Evolutionary conservation across 1,140 invertebrate species (phyloP), one percentile per base, ranked within the genome.

Genomic region (Formica selysi): DNA sequence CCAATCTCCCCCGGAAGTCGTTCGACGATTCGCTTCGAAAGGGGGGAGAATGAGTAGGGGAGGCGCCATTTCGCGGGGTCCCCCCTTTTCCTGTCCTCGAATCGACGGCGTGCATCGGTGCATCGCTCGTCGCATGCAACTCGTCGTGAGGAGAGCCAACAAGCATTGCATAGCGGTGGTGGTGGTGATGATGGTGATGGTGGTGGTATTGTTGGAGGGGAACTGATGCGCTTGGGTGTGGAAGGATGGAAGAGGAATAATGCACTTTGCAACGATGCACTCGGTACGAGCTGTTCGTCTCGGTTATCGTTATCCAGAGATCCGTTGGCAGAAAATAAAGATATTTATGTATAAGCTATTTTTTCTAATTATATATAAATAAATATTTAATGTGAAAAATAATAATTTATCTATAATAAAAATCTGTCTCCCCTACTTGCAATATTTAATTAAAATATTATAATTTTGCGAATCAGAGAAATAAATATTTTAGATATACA

Each of bases 51-150:
- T 38, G 73, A 67, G 44, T 19, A 85, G 36, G 76, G 87, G 70
- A 38, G n/a, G 59, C 54, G 67, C 36, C 54, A 61, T 48, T 19
- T 57, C 13, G 87, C 62, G 65, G 73, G 65, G 64, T 62, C 78
- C 89, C 87, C 78, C 73, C 74, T 90, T 32, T 32, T 32, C 70
- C 64, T 70, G 44, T 68, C 29, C 71, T 59, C 44, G 73, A 87
- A 62, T 89, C 76, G 76, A 76, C 84, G 78, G 36, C 67, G 74
- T 90, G 89, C 86, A 87, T 89, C 88, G 86, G 73, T 90, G 88
- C 81, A 89, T 61, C 80, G 80, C 57, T 70, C 78, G 65, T 89
- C 74, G 86, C 54, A 76, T 90, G 88, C 89, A 90, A 83, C 74
- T 85, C 48, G 59, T 8, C 13, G 61, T 62, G 65, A 78, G 85